A percentile compares a stretch with the other conserved stretches of the same genome.
Evolutionary conservation across 2,888 invertebrate species (phyloP).

Genomic region (Hedychridium roseum): DNA sequence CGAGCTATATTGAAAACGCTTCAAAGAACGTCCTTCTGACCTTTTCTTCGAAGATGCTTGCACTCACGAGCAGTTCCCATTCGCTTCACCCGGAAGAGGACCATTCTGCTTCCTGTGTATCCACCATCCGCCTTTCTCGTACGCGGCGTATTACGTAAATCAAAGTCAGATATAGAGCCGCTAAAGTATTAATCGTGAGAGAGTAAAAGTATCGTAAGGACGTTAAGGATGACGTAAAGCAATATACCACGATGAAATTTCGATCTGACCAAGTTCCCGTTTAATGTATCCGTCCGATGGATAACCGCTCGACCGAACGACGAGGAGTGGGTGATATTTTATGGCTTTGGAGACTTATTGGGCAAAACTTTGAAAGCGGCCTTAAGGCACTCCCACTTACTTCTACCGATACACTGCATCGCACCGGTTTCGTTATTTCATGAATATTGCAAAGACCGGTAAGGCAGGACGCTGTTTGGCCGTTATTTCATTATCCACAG

Average conservation of each 20-base stretch:
- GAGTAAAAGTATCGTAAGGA: too few species aligned
- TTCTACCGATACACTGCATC: too few species aligned
- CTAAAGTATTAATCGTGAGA: constrained; percentile 38
- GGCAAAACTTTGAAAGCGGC: constrained; percentile 39
- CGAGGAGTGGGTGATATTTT: constrained; percentile 32
- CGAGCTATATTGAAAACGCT: too few species aligned
- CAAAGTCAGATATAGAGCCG: too few species aligned
- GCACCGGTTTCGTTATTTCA: too few species aligned
- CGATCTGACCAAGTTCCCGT: constrained; percentile 35
- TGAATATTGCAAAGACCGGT: background rate
- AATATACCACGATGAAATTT: constrained; percentile 42
- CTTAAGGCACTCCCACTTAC: constrained; percentile 27
- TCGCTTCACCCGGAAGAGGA: too few species aligned
- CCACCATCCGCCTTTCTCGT: too few species aligned
- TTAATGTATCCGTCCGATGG: constrained; percentile 37
- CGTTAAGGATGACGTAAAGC: constrained; percentile 34
- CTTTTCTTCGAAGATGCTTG: too few species aligned
- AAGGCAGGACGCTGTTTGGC: constrained; percentile 31
- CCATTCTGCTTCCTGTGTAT: too few species aligned
- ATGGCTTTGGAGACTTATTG: constrained; percentile 34
- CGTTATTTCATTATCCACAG: too few species aligned
- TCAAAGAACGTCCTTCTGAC: too few species aligned
- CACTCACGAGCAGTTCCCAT: too few species aligned
- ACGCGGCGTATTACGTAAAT: constrained; percentile 13
- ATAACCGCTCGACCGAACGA: constrained; percentile 31